phyloP scores from a whole-genome alignment of 2,888 invertebrate species.

The Hipparchia sbordonii region DNA sequence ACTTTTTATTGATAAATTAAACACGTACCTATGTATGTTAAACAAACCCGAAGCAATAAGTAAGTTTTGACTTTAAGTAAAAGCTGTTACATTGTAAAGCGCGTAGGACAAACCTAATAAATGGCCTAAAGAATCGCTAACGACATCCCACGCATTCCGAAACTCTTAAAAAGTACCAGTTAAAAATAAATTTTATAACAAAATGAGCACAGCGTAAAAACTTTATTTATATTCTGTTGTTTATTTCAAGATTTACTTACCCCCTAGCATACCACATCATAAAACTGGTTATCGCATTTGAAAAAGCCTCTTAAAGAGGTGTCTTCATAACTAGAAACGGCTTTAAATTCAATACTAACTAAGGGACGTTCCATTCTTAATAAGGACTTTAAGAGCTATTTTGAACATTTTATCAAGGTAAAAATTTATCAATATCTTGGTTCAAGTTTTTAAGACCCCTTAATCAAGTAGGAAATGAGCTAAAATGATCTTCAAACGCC shows the following conservation, averaged over 20 bases:
- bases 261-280: slow-evolving; percentile 24
- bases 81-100: slow-evolving; percentile 11
- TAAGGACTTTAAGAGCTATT: slow-evolving; percentile 16
- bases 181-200: slow-evolving; percentile 21
- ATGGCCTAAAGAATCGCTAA: slow-evolving; percentile 18
- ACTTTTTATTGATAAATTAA: slow-evolving; percentile 1
- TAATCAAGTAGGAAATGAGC: no score
- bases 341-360: slow-evolving; percentile 27
- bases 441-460: not conserved
- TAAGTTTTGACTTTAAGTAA: slow-evolving; percentile 11
- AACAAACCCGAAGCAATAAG: slow-evolving; percentile 15
- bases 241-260: slow-evolving; percentile 25
- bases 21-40: not conserved
- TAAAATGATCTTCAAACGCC: no score
- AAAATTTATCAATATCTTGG: not conserved
- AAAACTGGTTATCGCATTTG: slow-evolving; percentile 31
- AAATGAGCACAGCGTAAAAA: slow-evolving; percentile 14
- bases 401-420: not conserved
- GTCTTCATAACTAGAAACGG: slow-evolving; percentile 25
- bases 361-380: slow-evolving; percentile 24
- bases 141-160: slow-evolving; percentile 16
- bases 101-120: slow-evolving; percentile 17
- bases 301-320: slow-evolving; percentile 30
- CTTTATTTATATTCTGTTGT: slow-evolving; percentile 29
- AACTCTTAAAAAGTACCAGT: slow-evolving; percentile 15